Evolutionary conservation across 2,113 vertebrate genomes (phyloP).

Genomic region (Clarias batrachus): DNA sequence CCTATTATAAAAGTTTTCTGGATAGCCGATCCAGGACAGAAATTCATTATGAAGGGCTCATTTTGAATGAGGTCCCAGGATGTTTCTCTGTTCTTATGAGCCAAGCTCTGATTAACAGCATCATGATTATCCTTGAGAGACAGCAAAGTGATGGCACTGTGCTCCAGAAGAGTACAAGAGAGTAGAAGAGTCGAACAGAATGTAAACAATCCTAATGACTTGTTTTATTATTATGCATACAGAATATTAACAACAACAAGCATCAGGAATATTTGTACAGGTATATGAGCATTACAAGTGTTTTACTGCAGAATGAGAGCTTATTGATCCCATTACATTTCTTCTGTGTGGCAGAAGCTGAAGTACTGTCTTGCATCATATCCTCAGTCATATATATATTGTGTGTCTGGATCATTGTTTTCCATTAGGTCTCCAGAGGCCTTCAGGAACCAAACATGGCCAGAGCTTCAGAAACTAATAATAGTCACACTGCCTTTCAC

Average conservation of each 20-base stretch:
- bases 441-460: constrained; percentile 53
- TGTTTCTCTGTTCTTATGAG: constrained; percentile 27
- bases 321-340: not conserved
- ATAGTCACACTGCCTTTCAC: constrained; percentile 44
- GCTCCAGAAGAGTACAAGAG: not conserved
- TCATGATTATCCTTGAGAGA: constrained; percentile 27
- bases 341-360: not conserved
- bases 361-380: not conserved
- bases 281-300: not conserved
- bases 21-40: not conserved
- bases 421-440: constrained; percentile 4
- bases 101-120: constrained; percentile 25
- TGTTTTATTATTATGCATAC: not conserved
- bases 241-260: constrained; percentile 2
- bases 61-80: constrained; percentile 15
- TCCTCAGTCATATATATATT: not conserved
- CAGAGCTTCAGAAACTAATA: constrained; percentile 48
- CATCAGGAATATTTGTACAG: not conserved
- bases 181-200: not conserved
- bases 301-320: not conserved
- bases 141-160: not conserved
- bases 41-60: constrained; percentile 8
- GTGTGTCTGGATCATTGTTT: constrained; percentile 26
- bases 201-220: constrained; percentile 17
- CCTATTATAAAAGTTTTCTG: constrained; percentile 14